phyloP scores from a whole-genome alignment of 1,140 invertebrate species.

The Sesamia nonagrioides region DNA sequence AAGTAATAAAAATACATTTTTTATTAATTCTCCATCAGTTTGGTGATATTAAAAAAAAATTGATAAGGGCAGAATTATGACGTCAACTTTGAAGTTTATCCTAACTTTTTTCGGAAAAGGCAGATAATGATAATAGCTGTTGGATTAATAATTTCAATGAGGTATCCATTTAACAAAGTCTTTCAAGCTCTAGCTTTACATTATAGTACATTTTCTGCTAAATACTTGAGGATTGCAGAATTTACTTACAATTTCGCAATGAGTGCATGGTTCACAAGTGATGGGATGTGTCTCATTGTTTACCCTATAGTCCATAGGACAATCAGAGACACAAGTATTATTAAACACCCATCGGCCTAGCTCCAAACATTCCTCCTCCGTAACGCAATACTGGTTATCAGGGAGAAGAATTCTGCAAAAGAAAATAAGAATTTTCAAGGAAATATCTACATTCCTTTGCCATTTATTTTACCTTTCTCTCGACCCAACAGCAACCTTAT shows the following conservation, averaged over 20 bases:
- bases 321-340: slow-evolving; percentile 79
- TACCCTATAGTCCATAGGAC: slow-evolving; percentile 73
- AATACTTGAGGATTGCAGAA: too few species aligned
- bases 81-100: too few species aligned
- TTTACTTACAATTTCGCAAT: slow-evolving; percentile 69
- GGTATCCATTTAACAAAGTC: too few species aligned
- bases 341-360: slow-evolving; percentile 77
- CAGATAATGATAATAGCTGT: too few species aligned
- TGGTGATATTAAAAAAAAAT: too few species aligned
- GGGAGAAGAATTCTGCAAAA: slow-evolving; percentile 67
- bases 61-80: too few species aligned
- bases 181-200: too few species aligned
- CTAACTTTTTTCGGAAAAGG: too few species aligned
- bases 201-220: not conserved
- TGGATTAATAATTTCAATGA: too few species aligned
- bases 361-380: slow-evolving; percentile 65
- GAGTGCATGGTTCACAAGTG: slow-evolving; percentile 63
- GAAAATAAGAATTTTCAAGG: not conserved
- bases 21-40: too few species aligned
- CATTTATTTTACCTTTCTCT: not conserved
- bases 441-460: not conserved
- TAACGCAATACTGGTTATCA: slow-evolving; percentile 73
- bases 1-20: slow-evolving; percentile 49
- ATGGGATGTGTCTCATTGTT: slow-evolving; percentile 21
- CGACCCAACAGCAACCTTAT: too few species aligned